A percentile compares a stretch with the other conserved stretches of the same genome.
phyloP scores from a whole-genome alignment of 1,140 invertebrate species.

The Coelopa frigida region DNA sequence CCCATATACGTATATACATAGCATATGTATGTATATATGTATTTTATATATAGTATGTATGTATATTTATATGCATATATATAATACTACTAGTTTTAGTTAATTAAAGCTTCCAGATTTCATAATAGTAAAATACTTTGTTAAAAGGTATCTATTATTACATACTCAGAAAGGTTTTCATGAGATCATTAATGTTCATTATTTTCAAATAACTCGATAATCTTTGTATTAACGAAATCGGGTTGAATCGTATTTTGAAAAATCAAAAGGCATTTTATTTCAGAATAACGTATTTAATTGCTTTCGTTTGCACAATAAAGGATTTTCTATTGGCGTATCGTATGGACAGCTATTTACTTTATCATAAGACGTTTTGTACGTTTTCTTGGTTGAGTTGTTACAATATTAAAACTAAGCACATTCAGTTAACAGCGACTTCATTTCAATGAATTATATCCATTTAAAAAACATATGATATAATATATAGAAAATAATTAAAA shows the following conservation, averaged over 20 bases:
- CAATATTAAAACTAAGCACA: neutral
- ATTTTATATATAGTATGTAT: no score
- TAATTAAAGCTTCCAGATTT: slow-evolving; percentile 44
- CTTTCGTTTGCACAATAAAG: neutral
- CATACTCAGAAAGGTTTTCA: neutral
- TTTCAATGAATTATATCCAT: no score
- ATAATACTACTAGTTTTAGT: slow-evolving; percentile 1
- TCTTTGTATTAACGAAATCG: neutral
- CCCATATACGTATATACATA: no score
- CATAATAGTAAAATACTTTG: slow-evolving; percentile 32
- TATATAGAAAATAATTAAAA: no score
- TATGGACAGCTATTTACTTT: slow-evolving; percentile 1
- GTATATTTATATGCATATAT: neutral
- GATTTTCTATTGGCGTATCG: neutral
- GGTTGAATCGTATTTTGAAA: neutral
- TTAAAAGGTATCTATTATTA: slow-evolving; percentile 5
- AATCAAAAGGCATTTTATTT: neutral
- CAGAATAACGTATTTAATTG: no score
- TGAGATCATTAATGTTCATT: neutral
- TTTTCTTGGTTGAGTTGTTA: neutral
- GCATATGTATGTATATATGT: no score
- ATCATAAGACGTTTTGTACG: neutral
- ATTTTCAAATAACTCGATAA: neutral
- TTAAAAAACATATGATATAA: no score
- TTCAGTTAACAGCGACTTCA: no score